Evolutionary conservation across 2,888 invertebrate species (phyloP), one percentile per base, ranked within the genome.

Genomic region (Drosophila incognita): DNA sequence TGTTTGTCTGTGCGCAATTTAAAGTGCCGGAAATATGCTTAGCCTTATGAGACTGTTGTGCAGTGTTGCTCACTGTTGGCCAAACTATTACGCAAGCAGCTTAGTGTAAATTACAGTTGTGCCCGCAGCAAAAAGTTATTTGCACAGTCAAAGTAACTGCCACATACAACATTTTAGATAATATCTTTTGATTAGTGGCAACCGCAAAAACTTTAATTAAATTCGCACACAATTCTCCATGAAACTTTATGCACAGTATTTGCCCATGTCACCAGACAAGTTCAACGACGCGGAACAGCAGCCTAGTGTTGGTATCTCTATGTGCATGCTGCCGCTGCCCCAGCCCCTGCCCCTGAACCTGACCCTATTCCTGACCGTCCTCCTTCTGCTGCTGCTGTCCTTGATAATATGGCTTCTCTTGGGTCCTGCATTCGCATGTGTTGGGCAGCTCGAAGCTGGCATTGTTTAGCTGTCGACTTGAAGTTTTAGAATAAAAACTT

Each of bases 101-200:
- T 78, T 82, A 78, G 82, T 69, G 66, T 71, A 81, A 78, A 81
- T 77, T 79, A 81, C 66, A 81, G 69, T 69, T 76, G 54, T 36
- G 59, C 53, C 53, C 51, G 33, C 59, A 58, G 52, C 57, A 65
- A 27, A 80, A 80, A 78, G 72, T 78, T 78, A 72, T 71, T 80
- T 76, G 81, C 60, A 56, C 71, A 71, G 51, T 31, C 54, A 80
- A 77, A 80, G 72, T 68, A 75, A 67, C 63, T 74, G 59, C 79
- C 63, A 60, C 67, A 75, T 78, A 78, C 67, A 67, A 69, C 70
- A 77, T 75, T 79, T 71, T 65, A 89, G 90, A 89, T 87, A 89
- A 89, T 88, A 89, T 87, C 87, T 89, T 89, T 87, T 89, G 87
- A 88, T 89, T 89, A 87, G 90, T 89, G 88, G 86, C 83, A 89